Evolutionary conservation across 1,140 invertebrate species (phyloP).

Genomic region (Lepidurus arcticus): DNA sequence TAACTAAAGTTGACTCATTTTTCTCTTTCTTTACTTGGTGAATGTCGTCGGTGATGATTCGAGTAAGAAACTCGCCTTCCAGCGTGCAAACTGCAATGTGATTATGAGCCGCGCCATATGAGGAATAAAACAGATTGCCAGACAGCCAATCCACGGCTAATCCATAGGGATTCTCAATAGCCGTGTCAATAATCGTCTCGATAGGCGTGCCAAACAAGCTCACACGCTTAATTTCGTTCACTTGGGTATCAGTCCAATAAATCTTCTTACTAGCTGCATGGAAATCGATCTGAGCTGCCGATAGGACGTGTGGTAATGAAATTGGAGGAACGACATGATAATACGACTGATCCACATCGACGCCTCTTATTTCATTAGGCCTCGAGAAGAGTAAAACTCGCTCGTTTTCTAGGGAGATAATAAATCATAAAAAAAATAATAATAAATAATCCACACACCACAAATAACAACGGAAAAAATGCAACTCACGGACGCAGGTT

Average conservation of each 20-base stretch:
- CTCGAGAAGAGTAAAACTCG: slow-evolving; percentile 67
- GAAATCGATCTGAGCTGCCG: slow-evolving; percentile 63
- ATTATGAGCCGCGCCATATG: slow-evolving; percentile 46
- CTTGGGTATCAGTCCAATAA: slow-evolving; percentile 64
- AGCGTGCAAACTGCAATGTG: slow-evolving; percentile 63
- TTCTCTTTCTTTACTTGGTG: slow-evolving; percentile 34
- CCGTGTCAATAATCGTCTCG: slow-evolving; percentile 66
- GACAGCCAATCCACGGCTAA: slow-evolving; percentile 71
- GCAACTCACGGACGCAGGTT: slow-evolving; percentile 59
- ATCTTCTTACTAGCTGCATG: slow-evolving; percentile 58
- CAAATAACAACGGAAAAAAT: background rate
- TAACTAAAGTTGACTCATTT: background rate
- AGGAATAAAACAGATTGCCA: slow-evolving; percentile 62
- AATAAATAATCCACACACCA: background rate
- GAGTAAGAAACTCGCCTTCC: slow-evolving; percentile 61
- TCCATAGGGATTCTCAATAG: slow-evolving; percentile 55
- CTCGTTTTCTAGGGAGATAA: slow-evolving; percentile 58
- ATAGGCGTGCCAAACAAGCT: slow-evolving; percentile 59
- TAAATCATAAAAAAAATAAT: slow-evolving; percentile 24
- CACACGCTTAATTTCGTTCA: slow-evolving; percentile 65
- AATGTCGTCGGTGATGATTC: slow-evolving; percentile 45
- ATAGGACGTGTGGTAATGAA: slow-evolving; percentile 48
- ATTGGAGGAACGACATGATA: slow-evolving; percentile 69
- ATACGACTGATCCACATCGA: slow-evolving; percentile 65
- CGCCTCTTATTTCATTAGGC: slow-evolving; percentile 71